Conservation (phyloP, 2,888 invertebrate species). For the Dioctria rufipes region DNA sequence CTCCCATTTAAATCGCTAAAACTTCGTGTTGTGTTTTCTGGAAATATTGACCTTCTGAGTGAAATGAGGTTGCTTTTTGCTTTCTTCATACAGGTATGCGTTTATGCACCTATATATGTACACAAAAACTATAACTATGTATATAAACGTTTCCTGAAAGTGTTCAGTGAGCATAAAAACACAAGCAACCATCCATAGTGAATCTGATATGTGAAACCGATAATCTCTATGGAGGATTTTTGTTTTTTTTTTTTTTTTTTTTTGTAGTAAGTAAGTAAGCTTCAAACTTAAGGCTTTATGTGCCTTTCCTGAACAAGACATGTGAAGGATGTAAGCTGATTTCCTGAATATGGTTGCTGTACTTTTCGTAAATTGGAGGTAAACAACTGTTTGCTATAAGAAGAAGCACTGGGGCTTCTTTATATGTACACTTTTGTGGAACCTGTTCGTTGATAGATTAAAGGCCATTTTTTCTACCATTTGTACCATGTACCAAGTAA, state of each 20-base stretch:
- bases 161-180: conserved; percentile 27
- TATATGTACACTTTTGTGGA: not conserved
- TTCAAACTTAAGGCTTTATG: not conserved
- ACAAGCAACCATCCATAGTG: conserved; percentile 37
- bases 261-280: not conserved
- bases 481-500: not conserved
- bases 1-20: too few species aligned
- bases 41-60: too few species aligned
- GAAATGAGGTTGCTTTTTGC: too few species aligned
- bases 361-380: not conserved
- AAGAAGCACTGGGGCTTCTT: not conserved
- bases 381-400: not conserved
- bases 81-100: too few species aligned
- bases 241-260: not conserved
- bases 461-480: not conserved
- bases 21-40: too few species aligned
- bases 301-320: conserved; percentile 25
- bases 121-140: not conserved
- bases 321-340: conserved; percentile 39
- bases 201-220: conserved; percentile 45
- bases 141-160: not conserved
- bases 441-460: not conserved
- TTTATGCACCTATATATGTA: too few species aligned
- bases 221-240: conserved; percentile 31
- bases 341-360: conserved; percentile 17